Evolutionary conservation across 1,140 invertebrate species (phyloP).

Genomic region (Babylonia areolata): DNA sequence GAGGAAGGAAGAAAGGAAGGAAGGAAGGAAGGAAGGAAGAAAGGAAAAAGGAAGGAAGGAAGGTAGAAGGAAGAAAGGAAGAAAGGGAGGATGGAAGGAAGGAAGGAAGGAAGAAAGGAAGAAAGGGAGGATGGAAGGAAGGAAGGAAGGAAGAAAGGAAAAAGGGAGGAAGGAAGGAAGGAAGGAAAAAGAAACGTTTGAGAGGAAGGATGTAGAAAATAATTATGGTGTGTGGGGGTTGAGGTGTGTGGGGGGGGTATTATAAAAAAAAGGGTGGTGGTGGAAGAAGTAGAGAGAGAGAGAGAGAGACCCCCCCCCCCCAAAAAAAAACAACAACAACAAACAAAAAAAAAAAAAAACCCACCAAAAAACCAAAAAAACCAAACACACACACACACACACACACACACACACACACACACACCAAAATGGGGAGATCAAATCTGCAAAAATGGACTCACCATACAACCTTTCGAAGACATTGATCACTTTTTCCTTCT

Average conservation of each 20-base stretch:
- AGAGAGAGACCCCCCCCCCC: not conserved
- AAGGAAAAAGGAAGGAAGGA: not conserved
- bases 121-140: not conserved
- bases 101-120: not conserved
- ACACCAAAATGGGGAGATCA: too few relatives aligned
- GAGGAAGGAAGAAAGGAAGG: not conserved
- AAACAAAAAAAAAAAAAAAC: too few relatives aligned
- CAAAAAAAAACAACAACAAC: not conserved
- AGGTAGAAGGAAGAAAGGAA: not conserved
- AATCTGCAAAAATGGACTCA: not conserved
- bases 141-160: not conserved
- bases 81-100: not conserved
- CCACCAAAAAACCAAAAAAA: too few relatives aligned
- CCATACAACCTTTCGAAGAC: slow-evolving; percentile 17
- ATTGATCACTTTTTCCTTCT: slow-evolving; percentile 5
- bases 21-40: not conserved
- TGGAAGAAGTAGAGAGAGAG: not conserved
- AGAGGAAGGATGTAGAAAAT: too few relatives aligned
- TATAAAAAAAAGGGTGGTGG: not conserved
- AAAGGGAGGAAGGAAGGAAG: not conserved
- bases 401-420: too few relatives aligned
- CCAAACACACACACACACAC: too few relatives aligned
- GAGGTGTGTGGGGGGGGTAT: too few relatives aligned
- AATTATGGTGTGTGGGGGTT: too few relatives aligned
- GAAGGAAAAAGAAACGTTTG: too few relatives aligned